Evolutionary conservation across 2,888 invertebrate species (phyloP).

Genomic region (Folsomia candida): DNA sequence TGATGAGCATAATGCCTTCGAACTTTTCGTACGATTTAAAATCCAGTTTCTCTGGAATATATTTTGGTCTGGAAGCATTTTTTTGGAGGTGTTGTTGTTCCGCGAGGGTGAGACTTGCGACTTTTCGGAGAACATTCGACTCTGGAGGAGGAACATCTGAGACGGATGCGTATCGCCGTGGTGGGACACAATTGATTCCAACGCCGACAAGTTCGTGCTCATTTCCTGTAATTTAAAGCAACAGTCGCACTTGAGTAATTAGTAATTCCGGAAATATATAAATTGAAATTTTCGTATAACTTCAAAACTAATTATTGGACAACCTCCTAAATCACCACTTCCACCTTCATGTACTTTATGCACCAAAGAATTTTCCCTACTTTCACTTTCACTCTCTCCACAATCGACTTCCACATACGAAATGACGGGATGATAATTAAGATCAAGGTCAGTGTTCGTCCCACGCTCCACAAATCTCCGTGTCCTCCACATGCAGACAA

Average conservation of each 20-base stretch:
- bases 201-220: constrained; percentile 4
- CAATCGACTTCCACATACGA: no score
- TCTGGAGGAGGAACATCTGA: constrained; percentile 55
- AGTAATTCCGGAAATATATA: no score
- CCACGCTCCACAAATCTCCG: not conserved
- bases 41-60: constrained; percentile 81
- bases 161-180: constrained; percentile 53
- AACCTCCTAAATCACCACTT: no score
- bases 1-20: constrained; percentile 92
- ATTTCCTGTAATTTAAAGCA: not conserved
- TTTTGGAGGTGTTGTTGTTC: constrained; percentile 52
- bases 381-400: no score
- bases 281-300: no score
- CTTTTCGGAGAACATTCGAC: constrained; percentile 76
- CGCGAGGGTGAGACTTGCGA: constrained; percentile 74
- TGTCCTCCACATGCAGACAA: no score
- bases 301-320: no score
- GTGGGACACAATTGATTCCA: constrained; percentile 26
- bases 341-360: no score
- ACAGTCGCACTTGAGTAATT: not conserved
- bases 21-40: constrained; percentile 85
- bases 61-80: constrained; percentile 63
- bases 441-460: not conserved
- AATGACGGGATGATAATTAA: no score
- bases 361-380: no score